Evolutionary conservation across 2,113 vertebrate species (phyloP).

Genomic region (Parotia lawesii): DNA sequence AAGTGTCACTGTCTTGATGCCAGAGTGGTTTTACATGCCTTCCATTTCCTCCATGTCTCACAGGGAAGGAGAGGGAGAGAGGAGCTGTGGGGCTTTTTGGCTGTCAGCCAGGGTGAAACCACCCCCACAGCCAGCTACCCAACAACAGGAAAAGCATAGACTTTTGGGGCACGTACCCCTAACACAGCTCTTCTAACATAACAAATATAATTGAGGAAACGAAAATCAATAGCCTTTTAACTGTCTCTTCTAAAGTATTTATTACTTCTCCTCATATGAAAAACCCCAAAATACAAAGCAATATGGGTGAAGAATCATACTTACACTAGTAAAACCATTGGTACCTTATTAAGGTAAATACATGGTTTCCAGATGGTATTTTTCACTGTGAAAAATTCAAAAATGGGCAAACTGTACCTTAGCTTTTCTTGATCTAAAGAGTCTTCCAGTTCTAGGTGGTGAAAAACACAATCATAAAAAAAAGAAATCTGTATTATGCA

Average conservation of each 20-base stretch:
- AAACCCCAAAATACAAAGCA: fast-evolving
- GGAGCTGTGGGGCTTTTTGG: neutral
- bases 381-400: neutral
- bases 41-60: neutral
- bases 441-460: neutral
- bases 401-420: neutral
- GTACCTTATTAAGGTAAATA: neutral
- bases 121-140: neutral
- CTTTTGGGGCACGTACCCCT: neutral
- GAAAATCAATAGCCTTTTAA: neutral
- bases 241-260: neutral
- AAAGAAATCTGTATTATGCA: neutral
- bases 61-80: neutral
- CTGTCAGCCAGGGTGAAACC: neutral
- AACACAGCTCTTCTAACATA: neutral
- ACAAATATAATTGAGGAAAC: neutral
- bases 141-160: neutral
- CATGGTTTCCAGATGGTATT: neutral
- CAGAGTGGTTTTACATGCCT: neutral
- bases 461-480: neutral
- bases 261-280: neutral
- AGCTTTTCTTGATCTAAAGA: neutral
- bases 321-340: neutral
- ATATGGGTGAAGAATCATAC: neutral
- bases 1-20: neutral